A percentile compares a stretch with the other conserved stretches of the same genome.
Evolutionary conservation across 2,113 vertebrate species (phyloP).

Genomic region (Kryptolebias marmoratus): DNA sequence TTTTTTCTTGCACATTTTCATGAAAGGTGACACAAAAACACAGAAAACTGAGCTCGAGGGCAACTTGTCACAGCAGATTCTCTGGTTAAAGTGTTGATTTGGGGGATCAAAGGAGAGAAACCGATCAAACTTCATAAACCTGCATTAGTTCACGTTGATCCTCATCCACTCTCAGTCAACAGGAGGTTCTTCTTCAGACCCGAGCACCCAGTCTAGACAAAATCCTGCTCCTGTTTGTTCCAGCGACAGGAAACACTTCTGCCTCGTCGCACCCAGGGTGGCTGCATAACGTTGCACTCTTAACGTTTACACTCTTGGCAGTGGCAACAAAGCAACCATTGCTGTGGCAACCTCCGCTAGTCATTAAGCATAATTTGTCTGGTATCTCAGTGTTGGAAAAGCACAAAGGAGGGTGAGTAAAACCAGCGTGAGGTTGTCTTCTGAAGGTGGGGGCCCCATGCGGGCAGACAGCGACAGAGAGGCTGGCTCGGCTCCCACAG

Average conservation of each 20-base stretch:
- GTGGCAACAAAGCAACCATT: constrained; percentile 70
- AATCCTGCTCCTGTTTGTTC: constrained; percentile 21
- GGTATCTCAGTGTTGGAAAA: constrained; percentile 74
- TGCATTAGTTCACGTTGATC: not conserved
- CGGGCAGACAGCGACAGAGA: constrained; percentile 72
- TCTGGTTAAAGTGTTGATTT: no score
- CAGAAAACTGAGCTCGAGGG: no score
- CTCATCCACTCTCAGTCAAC: not conserved
- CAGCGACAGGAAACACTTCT: constrained; percentile 36
- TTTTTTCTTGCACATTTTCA: no score
- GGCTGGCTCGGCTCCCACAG: constrained; percentile 76
- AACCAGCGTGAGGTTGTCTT: constrained; percentile 80
- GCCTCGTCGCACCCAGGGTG: constrained; percentile 25
- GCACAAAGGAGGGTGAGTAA: constrained; percentile 73
- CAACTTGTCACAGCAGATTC: no score
- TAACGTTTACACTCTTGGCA: constrained; percentile 69
- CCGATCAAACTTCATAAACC: not conserved
- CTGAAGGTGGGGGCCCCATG: constrained; percentile 75
- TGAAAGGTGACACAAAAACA: no score
- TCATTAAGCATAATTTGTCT: constrained; percentile 80
- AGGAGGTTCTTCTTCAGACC: no score
- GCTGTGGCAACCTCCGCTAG: constrained; percentile 70
- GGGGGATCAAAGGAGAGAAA: no score
- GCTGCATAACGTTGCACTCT: constrained; percentile 34
- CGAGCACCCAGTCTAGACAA: not conserved